Evolutionary conservation across 1,140 invertebrate species (phyloP), one percentile per base, ranked within the genome.

Genomic region (Manduca sexta): DNA sequence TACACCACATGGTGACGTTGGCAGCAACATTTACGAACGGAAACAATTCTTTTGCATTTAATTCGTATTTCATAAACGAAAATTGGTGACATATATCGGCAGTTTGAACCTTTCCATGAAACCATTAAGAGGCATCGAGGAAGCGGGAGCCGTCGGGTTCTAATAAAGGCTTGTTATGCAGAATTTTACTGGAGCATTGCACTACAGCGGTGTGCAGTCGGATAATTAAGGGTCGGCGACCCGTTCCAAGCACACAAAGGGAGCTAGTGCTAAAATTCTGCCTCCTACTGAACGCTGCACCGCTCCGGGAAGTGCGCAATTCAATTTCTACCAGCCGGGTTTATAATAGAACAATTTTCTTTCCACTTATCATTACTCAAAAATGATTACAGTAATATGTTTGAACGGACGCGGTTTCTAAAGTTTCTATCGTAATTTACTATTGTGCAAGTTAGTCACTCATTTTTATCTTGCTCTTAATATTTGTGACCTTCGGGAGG

Each of bases 141-240:
- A 75, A 70, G 64, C 55, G 48, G 53, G 63, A 59, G 56, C 50
- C 61, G 52, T 56, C 62, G 61, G 64, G 57, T 60, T 73, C 68
- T 77, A 84, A 81, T 84, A 81, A 84, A 81, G 77, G 57, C 76
- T 84, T 72, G 77, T 81, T 84, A 81, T 80, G 71, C 70, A 74
- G 70, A 78, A 84, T 79, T 82, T 80, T 84, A 84, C 74, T 82
- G 74, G 80, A 74, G 69, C 80, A 76, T 78, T 84, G 78, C 77
- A 78, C 77, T 64, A 66, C 60, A 57, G 54, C 64, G 52, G 68
- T 69, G 67, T 66, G 60, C 39, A 57, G 56, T 68, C 51, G 62
- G 62, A 71, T 81, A 84, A 84, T 84, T 84, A 84, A 72, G 63
- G 80, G 73, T 74, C 73, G 66, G 45, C 60, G 77, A 74, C 71